A percentile compares a stretch with the other conserved stretches of the same genome.
Evolutionary conservation across 2,113 vertebrate species (phyloP).

Genomic region (Chionis minor): DNA sequence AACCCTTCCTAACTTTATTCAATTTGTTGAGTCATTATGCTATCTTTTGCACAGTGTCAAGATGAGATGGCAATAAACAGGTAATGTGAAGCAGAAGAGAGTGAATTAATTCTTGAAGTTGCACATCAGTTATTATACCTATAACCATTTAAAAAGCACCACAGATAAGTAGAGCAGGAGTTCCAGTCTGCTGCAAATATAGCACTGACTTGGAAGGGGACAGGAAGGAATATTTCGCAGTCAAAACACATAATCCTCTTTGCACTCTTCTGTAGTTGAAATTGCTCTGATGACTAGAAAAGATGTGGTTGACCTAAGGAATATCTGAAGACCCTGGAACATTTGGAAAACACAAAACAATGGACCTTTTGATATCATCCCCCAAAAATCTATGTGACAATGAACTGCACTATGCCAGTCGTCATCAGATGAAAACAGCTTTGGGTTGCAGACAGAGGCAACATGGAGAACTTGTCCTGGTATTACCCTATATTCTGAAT

Average conservation of each 20-base stretch:
- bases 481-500: background rate
- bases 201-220: background rate
- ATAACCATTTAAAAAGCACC: background rate
- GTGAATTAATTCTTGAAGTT: background rate
- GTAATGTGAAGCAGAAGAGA: background rate
- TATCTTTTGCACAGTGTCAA: background rate
- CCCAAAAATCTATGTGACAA: background rate
- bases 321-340: background rate
- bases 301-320: background rate
- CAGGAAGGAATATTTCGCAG: background rate
- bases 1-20: background rate
- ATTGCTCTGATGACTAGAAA: background rate
- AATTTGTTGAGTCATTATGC: background rate
- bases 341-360: background rate
- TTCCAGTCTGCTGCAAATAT: background rate
- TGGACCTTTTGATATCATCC: background rate
- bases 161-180: background rate
- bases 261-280: background rate
- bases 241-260: background rate
- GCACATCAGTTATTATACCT: background rate
- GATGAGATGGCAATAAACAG: background rate
- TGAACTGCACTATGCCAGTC: background rate
- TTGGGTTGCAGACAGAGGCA: background rate
- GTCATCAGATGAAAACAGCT: background rate
- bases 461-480: background rate